These are phyloP conservation scores for Lophotriccus pileatus DNA, from an alignment of 2,797 vertebrate species.

Conservation along the genomic window DNA sequence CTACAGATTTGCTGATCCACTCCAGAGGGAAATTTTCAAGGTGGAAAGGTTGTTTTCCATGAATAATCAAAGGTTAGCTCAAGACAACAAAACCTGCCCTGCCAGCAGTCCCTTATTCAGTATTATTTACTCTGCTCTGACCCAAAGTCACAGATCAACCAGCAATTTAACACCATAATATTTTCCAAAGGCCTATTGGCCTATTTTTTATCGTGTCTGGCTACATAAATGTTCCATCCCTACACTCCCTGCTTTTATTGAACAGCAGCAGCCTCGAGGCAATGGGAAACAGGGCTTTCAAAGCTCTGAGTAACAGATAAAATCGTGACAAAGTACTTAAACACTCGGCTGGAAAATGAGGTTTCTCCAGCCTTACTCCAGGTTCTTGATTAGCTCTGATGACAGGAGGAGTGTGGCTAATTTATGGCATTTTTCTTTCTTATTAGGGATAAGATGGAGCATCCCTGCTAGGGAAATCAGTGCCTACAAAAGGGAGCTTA, in stretches of 20 bases:
- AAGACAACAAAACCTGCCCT: not conserved
- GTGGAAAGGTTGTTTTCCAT: not conserved
- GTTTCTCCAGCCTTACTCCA: not conserved
- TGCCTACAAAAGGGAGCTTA: not conserved
- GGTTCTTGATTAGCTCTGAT: not conserved
- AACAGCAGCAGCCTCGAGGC: not conserved
- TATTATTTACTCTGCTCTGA: not conserved
- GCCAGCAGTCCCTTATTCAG: not conserved
- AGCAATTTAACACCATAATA: not conserved
- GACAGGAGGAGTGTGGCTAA: not conserved
- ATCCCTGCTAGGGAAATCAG: not conserved
- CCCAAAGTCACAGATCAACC: not conserved
- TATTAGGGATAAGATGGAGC: not conserved
- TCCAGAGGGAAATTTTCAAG: not conserved
- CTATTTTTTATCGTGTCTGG: not conserved
- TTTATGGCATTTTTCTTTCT: not conserved
- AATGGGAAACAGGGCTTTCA: not conserved
- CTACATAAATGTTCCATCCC: not conserved
- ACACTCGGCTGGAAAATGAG: not conserved
- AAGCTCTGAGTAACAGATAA: not conserved
- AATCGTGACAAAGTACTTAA: not conserved
- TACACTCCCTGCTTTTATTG: not conserved
- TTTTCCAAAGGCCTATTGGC: not conserved
- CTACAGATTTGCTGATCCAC: not conserved
- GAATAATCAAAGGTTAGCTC: not conserved